phyloP scores from a whole-genome alignment of 1,140 invertebrate species.

The Euura saliciscinereae region DNA sequence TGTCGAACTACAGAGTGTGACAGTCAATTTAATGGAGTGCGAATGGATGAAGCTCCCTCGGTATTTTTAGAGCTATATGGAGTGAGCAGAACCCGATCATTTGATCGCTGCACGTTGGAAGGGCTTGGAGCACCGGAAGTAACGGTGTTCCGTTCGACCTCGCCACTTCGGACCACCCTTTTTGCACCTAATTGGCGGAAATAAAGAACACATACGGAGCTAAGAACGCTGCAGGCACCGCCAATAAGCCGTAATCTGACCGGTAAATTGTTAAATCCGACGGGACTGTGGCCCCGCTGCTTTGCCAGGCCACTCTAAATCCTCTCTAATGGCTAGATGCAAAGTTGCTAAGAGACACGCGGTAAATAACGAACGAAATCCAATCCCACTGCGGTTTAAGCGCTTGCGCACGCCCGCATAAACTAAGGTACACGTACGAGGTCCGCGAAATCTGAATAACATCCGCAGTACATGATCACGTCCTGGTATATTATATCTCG shows the following conservation, averaged over 20 bases:
- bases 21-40: constrained; percentile 1
- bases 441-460: background rate
- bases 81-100: no score
- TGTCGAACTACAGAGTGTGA: background rate
- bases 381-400: background rate
- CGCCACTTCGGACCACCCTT: no score
- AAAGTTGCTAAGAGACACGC: constrained; percentile 4
- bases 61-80: background rate
- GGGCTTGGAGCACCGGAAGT: no score
- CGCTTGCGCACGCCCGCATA: background rate
- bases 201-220: background rate
- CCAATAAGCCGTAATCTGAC: background rate
- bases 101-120: no score
- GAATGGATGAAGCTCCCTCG: background rate
- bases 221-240: background rate
- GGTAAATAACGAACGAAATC: constrained; percentile 7
- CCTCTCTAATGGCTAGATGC: background rate
- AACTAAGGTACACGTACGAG: background rate
- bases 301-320: background rate
- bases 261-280: background rate
- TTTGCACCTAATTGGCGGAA: background rate
- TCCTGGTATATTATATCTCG: no score
- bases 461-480: no score
- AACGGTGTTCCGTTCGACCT: no score
- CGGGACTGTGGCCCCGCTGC: background rate